A percentile compares a stretch with the other conserved stretches of the same genome.
Evolutionary conservation across 2,113 vertebrate genomes (phyloP).

Genomic region (Odontophorus gujanensis): DNA sequence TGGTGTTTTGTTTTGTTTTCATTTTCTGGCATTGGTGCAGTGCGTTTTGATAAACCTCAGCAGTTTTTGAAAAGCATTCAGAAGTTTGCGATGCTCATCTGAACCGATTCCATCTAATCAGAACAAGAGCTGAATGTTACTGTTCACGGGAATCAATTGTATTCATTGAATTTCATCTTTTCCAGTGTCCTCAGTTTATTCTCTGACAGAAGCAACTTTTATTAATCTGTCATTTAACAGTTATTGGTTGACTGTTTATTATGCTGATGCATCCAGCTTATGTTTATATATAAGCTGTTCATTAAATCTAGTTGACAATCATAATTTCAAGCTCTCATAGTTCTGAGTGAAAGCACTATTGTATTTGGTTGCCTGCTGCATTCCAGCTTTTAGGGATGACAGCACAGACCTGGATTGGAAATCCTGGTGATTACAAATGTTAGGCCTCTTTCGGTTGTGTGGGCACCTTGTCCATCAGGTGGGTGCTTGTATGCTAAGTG

Average conservation of each 20-base stretch:
- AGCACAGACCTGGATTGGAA: not conserved
- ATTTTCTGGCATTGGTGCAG: conserved; percentile 42
- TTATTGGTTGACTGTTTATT: conserved; percentile 38
- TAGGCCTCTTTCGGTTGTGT: not conserved
- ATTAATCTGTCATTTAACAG: conserved; percentile 49
- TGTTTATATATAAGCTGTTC: conserved; percentile 32
- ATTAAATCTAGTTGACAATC: conserved; percentile 9
- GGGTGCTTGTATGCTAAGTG: too few species aligned
- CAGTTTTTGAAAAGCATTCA: conserved; percentile 67
- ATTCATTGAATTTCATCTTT: conserved; percentile 67
- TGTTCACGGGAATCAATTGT: conserved; percentile 69
- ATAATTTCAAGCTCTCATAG: not conserved
- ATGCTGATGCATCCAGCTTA: conserved; percentile 47
- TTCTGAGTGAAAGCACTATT: not conserved
- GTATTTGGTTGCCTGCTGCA: not conserved
- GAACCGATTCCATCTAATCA: conserved; percentile 72
- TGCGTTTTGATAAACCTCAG: conserved; percentile 58
- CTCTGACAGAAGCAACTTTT: conserved; percentile 64
- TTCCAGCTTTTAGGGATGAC: not conserved
- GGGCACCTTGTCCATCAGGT: not conserved
- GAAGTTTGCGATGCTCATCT: conserved; percentile 68
- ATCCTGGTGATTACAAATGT: not conserved
- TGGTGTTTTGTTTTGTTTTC: conserved; percentile 62
- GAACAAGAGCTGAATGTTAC: conserved; percentile 58
- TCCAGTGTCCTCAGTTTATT: conserved; percentile 67